Percentiles rank a stretch among this genome's conserved stretches.
phyloP scores from a whole-genome alignment of 2,888 invertebrate species.

The Tanypteryx hageni region DNA sequence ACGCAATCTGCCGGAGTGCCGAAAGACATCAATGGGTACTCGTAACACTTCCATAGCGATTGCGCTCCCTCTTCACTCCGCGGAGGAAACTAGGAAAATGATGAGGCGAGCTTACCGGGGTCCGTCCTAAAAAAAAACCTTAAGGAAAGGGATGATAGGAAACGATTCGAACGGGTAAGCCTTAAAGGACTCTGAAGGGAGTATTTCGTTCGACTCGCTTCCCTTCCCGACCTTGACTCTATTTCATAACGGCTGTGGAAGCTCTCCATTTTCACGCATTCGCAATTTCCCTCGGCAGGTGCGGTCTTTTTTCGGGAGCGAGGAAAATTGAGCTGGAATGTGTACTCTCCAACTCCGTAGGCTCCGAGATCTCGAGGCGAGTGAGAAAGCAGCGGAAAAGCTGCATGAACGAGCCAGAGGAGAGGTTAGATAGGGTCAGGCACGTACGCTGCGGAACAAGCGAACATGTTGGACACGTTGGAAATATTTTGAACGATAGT shows the following conservation, averaged over 20 bases:
- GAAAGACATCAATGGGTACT: constrained; percentile 4
- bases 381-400: background rate
- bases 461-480: background rate
- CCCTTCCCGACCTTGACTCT: background rate
- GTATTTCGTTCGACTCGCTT: background rate
- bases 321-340: background rate
- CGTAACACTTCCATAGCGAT: background rate
- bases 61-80: background rate
- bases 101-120: background rate
- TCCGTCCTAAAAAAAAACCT: background rate
- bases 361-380: background rate
- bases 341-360: background rate
- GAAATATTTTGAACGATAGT: too few species aligned
- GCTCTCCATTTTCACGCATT: constrained; percentile 14
- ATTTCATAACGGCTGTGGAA: background rate
- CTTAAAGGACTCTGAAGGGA: background rate
- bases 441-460: background rate
- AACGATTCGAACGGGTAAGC: background rate
- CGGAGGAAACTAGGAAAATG: background rate
- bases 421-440: background rate
- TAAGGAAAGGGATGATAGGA: background rate
- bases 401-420: background rate
- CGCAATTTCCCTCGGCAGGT: background rate
- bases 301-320: background rate
- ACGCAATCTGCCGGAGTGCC: constrained; percentile 22